Evolutionary conservation across 2,113 vertebrate genomes (phyloP), one percentile per base, ranked within the genome.

Genomic region (Oenanthe melanoleuca): DNA sequence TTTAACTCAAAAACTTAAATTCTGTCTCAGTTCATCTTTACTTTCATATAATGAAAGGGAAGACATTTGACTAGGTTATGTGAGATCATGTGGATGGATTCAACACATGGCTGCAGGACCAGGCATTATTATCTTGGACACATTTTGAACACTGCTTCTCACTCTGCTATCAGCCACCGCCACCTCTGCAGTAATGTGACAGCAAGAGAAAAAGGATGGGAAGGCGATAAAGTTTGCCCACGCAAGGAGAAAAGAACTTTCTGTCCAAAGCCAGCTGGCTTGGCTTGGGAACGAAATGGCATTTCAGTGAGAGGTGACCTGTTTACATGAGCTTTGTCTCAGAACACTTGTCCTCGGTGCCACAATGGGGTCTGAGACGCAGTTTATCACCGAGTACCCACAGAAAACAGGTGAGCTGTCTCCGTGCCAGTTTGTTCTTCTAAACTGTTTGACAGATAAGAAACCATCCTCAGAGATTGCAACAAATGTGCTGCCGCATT

Each of bases 391-490:
- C 56, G 50, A 90, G 91, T 81, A 92, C 78, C 61, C 81, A 61
- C 93, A 98, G 98, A 97, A 98, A 97, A 98, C 98, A 98, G 98
- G 98, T 98, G 97, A 98, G 98, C 72, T 89, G 91, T 94, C 85
- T 94, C 90, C 11, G n/a, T 91, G 85, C 95, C 95, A 96, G 79
- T 93, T 89, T 83, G 71, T 92, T 52, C 95, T 96, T 89, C 94
- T 91, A 93, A 94, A 89, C 93, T 60, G 80, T 91, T 96, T 96
- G 95, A 94, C 89, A 96, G 92, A 89, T 95, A 95, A 97, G 95
- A 94, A 96, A 88, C 92, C 88, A 82, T 95, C 88, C 55, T 91
- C 91, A 78, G 92, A 92, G 96, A 95, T 34, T 92, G 80, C 88
- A 95, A 94, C 96, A 97, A 97, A 96, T 93, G 93, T 92, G 93